These are phyloP conservation scores for Lemur catta DNA, from an alignment of 2,797 vertebrate genomes.

Conservation along the genomic window DNA sequence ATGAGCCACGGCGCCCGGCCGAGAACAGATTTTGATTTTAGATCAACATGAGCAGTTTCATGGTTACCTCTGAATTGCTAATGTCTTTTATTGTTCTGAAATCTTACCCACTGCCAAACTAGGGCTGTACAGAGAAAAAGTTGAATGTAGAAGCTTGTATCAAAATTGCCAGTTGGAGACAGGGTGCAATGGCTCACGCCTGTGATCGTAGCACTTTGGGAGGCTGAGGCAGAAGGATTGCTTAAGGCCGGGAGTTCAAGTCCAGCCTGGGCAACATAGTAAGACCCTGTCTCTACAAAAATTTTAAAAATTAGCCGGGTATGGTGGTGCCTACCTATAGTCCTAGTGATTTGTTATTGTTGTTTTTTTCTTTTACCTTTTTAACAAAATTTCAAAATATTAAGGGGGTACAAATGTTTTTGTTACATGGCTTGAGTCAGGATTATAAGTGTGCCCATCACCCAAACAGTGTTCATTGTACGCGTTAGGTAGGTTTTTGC, in stretches of 20 bases:
- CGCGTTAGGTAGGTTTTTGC: not conserved
- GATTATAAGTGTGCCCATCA: not conserved
- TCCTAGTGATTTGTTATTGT: not conserved
- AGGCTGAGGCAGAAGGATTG: not conserved
- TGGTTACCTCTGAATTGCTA: not conserved
- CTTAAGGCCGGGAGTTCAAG: not conserved
- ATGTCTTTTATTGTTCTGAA: conserved; percentile 29
- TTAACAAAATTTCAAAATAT: not conserved
- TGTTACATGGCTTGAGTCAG: not conserved
- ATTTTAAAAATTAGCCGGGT: not conserved
- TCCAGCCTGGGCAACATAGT: not conserved
- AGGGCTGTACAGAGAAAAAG: not conserved
- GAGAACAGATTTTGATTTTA: conserved; percentile 45
- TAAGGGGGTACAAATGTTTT: not conserved
- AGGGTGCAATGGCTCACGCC: not conserved
- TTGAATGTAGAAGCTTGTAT: not conserved
- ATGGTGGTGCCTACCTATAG: not conserved
- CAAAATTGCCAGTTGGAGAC: not conserved
- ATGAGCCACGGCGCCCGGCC: too few relatives aligned
- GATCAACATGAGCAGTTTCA: not conserved
- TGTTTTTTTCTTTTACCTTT: not conserved
- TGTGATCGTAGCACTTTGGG: not conserved
- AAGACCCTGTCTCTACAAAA: not conserved
- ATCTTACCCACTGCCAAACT: not conserved
- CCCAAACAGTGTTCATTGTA: not conserved